Evolutionary conservation across 1,140 invertebrate species (phyloP).

Genomic region (Campoletis sonorensis): DNA sequence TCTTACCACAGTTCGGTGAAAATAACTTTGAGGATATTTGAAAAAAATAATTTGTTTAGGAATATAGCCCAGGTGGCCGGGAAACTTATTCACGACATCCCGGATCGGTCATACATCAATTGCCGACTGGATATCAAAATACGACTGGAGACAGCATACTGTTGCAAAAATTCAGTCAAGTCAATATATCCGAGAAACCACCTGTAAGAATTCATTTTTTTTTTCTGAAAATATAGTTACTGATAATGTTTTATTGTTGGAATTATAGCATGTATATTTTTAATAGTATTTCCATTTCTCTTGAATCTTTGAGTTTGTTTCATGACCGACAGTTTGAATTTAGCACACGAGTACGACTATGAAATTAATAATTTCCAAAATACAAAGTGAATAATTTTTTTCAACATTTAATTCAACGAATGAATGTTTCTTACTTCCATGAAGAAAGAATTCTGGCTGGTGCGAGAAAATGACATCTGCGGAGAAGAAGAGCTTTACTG

Average conservation of each 20-base stretch:
- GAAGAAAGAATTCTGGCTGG: constrained; percentile 83
- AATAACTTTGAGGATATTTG: not conserved
- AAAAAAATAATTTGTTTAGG: constrained; percentile 76
- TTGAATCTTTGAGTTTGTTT: not conserved
- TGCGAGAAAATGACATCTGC: constrained; percentile 76
- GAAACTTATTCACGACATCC: constrained; percentile 88
- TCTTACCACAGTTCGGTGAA: not conserved
- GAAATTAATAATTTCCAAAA: too few relatives aligned
- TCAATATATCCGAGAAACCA: constrained; percentile 82
- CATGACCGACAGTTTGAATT: not conserved
- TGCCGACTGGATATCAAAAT: constrained; percentile 51
- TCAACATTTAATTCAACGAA: constrained; percentile 3
- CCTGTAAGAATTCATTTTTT: constrained; percentile 61
- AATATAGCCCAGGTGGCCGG: constrained; percentile 93
- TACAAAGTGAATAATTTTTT: too few relatives aligned
- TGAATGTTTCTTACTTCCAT: constrained; percentile 25
- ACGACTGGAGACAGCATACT: constrained; percentile 78
- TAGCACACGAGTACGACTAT: too few relatives aligned
- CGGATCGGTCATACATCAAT: constrained; percentile 75
- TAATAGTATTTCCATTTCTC: too few relatives aligned
- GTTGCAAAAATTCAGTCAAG: constrained; percentile 84
- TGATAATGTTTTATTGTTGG: not conserved
- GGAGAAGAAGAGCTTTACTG: constrained; percentile 94
- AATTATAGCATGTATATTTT: too few relatives aligned
- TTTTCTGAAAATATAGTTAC: not conserved